phyloP scores from a whole-genome alignment of 2,888 invertebrate species.

The Ametastegia equiseti region DNA sequence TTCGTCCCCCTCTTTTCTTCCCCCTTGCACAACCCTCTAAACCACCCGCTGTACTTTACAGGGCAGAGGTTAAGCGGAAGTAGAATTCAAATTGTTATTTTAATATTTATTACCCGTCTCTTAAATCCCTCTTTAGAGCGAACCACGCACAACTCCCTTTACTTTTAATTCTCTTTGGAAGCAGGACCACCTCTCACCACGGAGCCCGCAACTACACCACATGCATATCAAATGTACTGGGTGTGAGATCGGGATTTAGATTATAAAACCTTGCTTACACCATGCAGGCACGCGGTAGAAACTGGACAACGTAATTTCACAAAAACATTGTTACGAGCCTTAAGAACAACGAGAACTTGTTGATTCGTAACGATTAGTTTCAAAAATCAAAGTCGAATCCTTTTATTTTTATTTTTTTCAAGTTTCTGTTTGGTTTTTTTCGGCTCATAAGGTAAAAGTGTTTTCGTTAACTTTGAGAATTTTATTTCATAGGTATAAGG shows the following conservation, averaged over 20 bases:
- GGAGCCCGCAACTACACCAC: neutral
- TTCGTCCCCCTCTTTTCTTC: constrained; percentile 45
- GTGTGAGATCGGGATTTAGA: neutral
- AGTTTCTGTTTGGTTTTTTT: too few relatives aligned
- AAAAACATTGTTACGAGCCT: neutral
- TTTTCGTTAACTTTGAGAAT: too few relatives aligned
- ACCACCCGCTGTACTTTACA: neutral
- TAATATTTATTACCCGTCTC: constrained; percentile 67
- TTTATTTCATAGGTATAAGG: too few relatives aligned
- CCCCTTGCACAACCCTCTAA: constrained; percentile 25
- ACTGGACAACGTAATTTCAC: neutral
- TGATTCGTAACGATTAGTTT: neutral
- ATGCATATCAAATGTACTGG: constrained; percentile 3
- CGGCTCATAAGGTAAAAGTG: too few relatives aligned
- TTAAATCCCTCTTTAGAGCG: constrained; percentile 55
- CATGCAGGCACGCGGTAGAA: neutral
- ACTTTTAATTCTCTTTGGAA: neutral
- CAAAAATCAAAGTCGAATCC: too few relatives aligned
- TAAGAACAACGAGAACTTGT: neutral
- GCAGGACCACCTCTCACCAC: neutral
- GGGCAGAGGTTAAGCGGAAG: constrained; percentile 59
- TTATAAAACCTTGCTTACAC: neutral
- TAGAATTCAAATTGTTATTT: constrained; percentile 69
- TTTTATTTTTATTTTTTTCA: neutral
- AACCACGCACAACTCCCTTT: constrained; percentile 1